Evolutionary conservation across 2,113 vertebrate species (phyloP), one percentile per base, ranked within the genome.

Genomic region (Siphamia tubifer): DNA sequence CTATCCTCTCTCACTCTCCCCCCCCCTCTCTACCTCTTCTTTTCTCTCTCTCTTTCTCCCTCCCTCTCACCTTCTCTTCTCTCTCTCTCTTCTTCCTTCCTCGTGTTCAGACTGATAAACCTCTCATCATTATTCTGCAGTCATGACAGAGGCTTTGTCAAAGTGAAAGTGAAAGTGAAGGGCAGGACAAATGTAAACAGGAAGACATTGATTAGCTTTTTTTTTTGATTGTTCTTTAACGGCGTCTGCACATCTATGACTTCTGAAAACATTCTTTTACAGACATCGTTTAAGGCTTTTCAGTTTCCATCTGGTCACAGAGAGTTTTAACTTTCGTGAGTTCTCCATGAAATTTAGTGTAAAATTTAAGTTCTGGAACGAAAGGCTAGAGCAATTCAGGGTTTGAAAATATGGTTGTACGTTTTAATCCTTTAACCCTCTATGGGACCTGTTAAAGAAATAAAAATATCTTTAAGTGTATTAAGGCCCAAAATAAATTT

Each of bases 121-220:
- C 54, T 42, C 38, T 66, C 48, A 79, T 86, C 76, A 83, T 63
- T 78, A 82, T 79, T 86, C 83, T 49, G 62, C 17, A 40, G 58
- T 75, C 72, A 79, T 77, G 68, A 63, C 45, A 24, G 35, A 44
- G 61, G 79, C 62, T 86, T 84, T 89, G 54, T 70, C 42, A 77
- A 68, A 86, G 79, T 70, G 58, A 82, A 65, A 42, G n/a, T 70
- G 45, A 77, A 68, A 86, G 79, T 70, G 58, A 82, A 65, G 45
- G n/a, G 85, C 65, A 48, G 57, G 53, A 68, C 67, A 83, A 79
- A 74, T 71, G 79, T 78, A 84, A 85, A 85, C 80, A 66, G 65
- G 62, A 75, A 87, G 73, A 55, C 67, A 68, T 25, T 62, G 73
- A 80, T 87, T 74, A 72, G 40, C 47, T 74, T 58, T 47, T 49